These are phyloP conservation scores for Ethmia dodecea DNA, from an alignment of 2,888 invertebrate genomes.

Conservation along the genomic window DNA sequence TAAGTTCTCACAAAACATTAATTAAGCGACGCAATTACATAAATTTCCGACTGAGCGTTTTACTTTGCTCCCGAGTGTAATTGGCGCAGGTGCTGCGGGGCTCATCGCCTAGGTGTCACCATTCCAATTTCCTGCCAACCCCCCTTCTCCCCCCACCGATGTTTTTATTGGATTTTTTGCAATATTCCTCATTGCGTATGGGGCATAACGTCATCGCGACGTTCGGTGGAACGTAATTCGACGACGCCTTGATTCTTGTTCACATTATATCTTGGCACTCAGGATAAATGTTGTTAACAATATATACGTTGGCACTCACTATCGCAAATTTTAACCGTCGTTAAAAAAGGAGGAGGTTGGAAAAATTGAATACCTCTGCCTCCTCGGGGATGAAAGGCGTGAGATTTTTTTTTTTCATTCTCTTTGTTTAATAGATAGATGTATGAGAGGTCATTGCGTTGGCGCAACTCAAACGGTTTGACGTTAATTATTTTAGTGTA, in stretches of 20 bases:
- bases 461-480: too few relatives aligned
- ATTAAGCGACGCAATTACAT: neutral
- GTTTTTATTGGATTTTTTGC: constrained; percentile 54
- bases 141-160: constrained; percentile 22
- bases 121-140: constrained; percentile 56
- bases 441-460: too few relatives aligned
- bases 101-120: constrained; percentile 46
- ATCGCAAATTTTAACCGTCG: too few relatives aligned
- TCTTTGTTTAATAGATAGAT: too few relatives aligned
- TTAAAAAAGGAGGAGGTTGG: too few relatives aligned
- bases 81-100: constrained; percentile 34
- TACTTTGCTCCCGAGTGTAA: constrained; percentile 36
- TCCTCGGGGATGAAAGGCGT: too few relatives aligned
- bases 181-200: constrained; percentile 55
- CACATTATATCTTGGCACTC: constrained; percentile 6
- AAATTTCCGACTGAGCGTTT: constrained; percentile 12
- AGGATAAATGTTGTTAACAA: too few relatives aligned
- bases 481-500: too few relatives aligned
- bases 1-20: too few relatives aligned
- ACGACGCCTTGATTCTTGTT: constrained; percentile 29
- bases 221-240: constrained; percentile 21
- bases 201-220: constrained; percentile 31
- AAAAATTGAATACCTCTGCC: too few relatives aligned
- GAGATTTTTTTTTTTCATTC: too few relatives aligned
- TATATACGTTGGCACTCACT: too few relatives aligned